Base-by-base conservation (phyloP, 2,888 invertebrate species). In the Acleris literana region DNA sequence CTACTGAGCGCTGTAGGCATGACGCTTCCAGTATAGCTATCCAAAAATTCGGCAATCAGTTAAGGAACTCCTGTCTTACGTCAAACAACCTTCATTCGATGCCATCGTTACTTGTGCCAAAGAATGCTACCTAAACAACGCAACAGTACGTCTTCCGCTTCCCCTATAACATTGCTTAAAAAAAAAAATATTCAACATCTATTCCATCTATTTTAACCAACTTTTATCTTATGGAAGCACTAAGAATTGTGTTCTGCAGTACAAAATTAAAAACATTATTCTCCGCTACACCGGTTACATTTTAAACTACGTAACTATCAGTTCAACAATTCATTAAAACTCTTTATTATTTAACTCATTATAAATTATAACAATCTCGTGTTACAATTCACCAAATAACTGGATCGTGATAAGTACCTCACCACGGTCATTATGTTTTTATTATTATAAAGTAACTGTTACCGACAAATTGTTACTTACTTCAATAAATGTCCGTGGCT, bases 181-280 rank as follows among this genome's bases (percentile, higher is more conserved):
- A 53, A 22, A 33, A 9, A 33, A 33, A 33, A 9, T 33, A 52
- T 64, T 59, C 48, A 54, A 22, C 56, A 53, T 25, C 18, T 51
- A 71, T 53, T 62, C 69, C 72, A 71, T 73, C 71, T 75, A 74
- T 77, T 76, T 76, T 79, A 72, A 33, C 33, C 33, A 33, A 72
- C 76, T 75, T 78, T 77, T 75, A 70, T 56, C 49, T 66, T 82
- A 82, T 84, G 87, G 87, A 88, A 88, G 87, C 87, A 86, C 87
- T 86, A 86, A 83, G 81, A 85, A 82, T 82, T 76, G 73, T 77
- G 73, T 74, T 78, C 60, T 73, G 78, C 80, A 71, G 78, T 84
- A 83, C 70, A 82, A 78, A 83, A 79, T 73, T 81, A 80, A 75
- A 76, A 68, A 74, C 69, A 62, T 72, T 74, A 76, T 72, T 25